These are phyloP conservation scores for Axis porcinus DNA, from an alignment of 2,113 vertebrate species.

Conservation along the genomic window DNA sequence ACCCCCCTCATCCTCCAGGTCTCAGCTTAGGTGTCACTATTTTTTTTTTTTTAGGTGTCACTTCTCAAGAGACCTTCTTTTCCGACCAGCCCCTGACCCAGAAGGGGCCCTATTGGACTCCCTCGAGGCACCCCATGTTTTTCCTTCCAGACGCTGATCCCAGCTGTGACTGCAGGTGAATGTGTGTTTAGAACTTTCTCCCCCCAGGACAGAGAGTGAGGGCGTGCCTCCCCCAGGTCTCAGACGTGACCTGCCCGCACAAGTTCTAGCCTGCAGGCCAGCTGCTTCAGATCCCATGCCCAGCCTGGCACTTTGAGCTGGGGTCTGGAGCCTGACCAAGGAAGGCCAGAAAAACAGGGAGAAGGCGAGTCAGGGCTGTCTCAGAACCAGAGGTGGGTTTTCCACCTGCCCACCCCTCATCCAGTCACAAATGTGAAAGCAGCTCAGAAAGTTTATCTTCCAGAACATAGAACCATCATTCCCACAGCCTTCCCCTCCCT, in stretches of 20 bases:
- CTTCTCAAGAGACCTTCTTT: neutral
- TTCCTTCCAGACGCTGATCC: neutral
- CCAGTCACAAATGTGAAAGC: neutral
- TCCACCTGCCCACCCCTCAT: neutral
- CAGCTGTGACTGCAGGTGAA: neutral
- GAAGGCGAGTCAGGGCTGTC: neutral
- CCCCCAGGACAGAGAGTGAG: neutral
- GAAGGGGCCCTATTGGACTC: neutral
- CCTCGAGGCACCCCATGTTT: neutral
- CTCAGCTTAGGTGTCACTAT: neutral
- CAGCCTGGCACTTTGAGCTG: neutral
- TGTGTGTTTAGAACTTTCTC: neutral
- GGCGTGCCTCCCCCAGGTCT: neutral
- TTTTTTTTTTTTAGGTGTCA: too few species aligned
- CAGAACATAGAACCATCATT: neutral
- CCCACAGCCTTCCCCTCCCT: neutral
- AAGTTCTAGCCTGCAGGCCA: neutral
- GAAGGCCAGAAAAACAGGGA: neutral
- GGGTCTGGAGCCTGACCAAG: neutral
- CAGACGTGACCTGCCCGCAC: neutral
- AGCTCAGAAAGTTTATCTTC: neutral
- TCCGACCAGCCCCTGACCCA: neutral
- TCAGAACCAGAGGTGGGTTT: neutral
- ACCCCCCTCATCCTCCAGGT: neutral
- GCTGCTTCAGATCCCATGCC: neutral